A percentile compares a stretch with the other conserved stretches of the same genome.
Conservation (phyloP, 2,113 vertebrate genomes). For the Caracal caracal region DNA sequence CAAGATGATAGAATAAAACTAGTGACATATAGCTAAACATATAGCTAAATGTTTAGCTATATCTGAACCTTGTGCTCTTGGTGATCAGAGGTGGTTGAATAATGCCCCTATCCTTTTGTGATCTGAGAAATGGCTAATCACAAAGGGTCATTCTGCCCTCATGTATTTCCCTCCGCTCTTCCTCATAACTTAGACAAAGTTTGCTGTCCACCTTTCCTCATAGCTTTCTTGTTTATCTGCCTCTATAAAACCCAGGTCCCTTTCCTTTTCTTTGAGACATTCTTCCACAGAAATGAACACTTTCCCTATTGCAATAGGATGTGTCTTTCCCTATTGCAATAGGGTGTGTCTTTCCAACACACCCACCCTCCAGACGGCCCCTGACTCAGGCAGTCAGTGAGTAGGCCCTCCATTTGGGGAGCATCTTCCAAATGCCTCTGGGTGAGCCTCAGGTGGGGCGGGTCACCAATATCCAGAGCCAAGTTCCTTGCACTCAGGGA, state of each 20-base stretch:
- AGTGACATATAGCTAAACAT: background rate
- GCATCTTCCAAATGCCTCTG: background rate
- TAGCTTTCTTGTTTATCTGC: background rate
- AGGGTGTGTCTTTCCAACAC: background rate
- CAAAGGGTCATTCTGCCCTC: background rate
- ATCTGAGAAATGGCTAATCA: background rate
- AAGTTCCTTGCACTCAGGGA: background rate
- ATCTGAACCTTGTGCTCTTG: background rate
- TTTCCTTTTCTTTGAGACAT: background rate
- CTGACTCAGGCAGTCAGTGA: background rate
- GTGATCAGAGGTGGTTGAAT: background rate
- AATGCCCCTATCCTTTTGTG: background rate
- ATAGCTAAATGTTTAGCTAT: background rate
- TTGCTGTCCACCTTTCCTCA: background rate
- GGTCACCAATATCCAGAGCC: background rate
- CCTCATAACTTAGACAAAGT: background rate
- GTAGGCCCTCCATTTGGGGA: background rate
- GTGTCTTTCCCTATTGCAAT: too few species aligned
- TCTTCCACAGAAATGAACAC: background rate
- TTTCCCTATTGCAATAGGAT: background rate
- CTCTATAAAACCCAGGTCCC: background rate
- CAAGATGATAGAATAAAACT: background rate
- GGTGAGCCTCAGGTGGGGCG: background rate
- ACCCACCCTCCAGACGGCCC: background rate
- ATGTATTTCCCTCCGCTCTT: background rate